These are phyloP conservation scores for Therioaphis trifolii DNA, from an alignment of 2,888 invertebrate species.

Conservation along the genomic window DNA sequence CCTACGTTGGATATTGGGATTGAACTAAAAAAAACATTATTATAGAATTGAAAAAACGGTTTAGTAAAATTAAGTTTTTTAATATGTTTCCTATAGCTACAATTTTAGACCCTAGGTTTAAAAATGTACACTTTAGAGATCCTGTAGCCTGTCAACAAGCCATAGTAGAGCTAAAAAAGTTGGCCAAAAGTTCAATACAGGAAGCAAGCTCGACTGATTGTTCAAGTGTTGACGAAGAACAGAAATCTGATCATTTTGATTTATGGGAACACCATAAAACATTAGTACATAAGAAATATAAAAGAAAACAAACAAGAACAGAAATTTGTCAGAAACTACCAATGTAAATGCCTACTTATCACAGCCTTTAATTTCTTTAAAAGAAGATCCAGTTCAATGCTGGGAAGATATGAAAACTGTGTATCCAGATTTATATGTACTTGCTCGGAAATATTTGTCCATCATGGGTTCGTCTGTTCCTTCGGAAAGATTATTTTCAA, in stretches of 20 bases:
- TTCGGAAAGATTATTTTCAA: slow-evolving; percentile 17
- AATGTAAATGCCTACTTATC: too few species aligned
- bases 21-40: slow-evolving; percentile 21
- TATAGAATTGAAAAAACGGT: background rate
- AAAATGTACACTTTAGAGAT: background rate
- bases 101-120: slow-evolving; percentile 31
- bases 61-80: background rate
- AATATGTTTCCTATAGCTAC: slow-evolving; percentile 12
- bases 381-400: too few species aligned
- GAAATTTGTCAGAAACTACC: too few species aligned
- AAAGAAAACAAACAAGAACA: too few species aligned
- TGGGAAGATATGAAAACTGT: too few species aligned
- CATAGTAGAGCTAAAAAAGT: too few species aligned
- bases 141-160: slow-evolving; percentile 10
- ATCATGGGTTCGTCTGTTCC: background rate
- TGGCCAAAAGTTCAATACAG: slow-evolving; percentile 1
- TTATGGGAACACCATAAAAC: background rate
- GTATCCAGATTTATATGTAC: too few species aligned
- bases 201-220: background rate
- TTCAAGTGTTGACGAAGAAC: slow-evolving; percentile 13
- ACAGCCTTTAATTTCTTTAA: too few species aligned
- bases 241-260: too few species aligned
- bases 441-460: too few species aligned
- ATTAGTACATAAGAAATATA: too few species aligned
- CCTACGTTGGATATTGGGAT: background rate